These are phyloP conservation scores for Ennomos erosarius DNA, from an alignment of 2,888 invertebrate genomes.

Conservation along the genomic window DNA sequence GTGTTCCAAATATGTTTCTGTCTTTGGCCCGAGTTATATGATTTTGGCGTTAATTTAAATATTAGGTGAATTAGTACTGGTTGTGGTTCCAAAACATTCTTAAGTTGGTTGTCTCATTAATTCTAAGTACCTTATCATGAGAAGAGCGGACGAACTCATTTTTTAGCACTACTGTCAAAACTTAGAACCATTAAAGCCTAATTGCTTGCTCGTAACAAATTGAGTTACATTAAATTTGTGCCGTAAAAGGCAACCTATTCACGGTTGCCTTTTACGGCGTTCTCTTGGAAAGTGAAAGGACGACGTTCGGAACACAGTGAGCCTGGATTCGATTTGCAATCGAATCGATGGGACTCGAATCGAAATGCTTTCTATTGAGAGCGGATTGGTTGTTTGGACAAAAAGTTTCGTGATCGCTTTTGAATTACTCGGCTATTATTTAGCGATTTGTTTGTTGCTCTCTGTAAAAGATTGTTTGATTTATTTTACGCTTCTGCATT, in stretches of 20 bases:
- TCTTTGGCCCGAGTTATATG: no score
- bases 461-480: slow-evolving; percentile 1
- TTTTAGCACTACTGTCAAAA: slow-evolving; percentile 2
- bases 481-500: slow-evolving; percentile 5
- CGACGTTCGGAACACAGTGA: slow-evolving; percentile 40
- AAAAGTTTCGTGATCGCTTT: slow-evolving; percentile 51
- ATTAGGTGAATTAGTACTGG: no score
- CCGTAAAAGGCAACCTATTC: slow-evolving; percentile 32
- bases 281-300: slow-evolving; percentile 66
- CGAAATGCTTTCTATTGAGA: slow-evolving; percentile 51
- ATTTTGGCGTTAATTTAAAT: no score
- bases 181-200: slow-evolving; percentile 16
- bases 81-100: no score
- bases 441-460: slow-evolving; percentile 33
- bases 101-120: no score
- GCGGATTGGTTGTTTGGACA: slow-evolving; percentile 43
- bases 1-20: no score
- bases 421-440: slow-evolving; percentile 49
- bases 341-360: slow-evolving; percentile 46
- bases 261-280: slow-evolving; percentile 18
- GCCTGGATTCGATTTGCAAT: slow-evolving; percentile 54
- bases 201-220: slow-evolving; percentile 35
- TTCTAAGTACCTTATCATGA: no score
- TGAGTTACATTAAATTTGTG: slow-evolving; percentile 36
- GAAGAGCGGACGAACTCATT: background rate